phyloP scores from a whole-genome alignment of 2,797 vertebrate species.

The Dendrocincla tyrannina region DNA sequence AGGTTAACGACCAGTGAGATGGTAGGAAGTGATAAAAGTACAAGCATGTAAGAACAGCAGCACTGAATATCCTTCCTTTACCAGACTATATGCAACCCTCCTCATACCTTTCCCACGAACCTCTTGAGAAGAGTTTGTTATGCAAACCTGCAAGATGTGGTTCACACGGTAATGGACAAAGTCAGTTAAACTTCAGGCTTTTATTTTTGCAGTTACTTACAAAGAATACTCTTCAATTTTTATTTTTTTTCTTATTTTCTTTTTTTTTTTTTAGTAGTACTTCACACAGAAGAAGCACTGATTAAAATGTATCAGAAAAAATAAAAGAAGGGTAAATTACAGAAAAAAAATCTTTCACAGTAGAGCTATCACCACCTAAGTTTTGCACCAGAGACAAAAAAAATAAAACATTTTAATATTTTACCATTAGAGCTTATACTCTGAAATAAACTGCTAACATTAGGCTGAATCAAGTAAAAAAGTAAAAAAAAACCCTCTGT shows the following conservation, averaged over 20 bases:
- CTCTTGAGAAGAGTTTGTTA: slow-evolving; percentile 49
- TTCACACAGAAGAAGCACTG: background rate
- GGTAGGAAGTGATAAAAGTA: slow-evolving; percentile 74
- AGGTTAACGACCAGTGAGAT: slow-evolving; percentile 74
- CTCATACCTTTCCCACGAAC: slow-evolving; percentile 33
- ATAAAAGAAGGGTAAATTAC: background rate
- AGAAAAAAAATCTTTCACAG: background rate
- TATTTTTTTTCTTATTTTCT: too few relatives aligned
- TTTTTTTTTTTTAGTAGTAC: background rate
- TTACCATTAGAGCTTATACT: background rate
- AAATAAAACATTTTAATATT: background rate
- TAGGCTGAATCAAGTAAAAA: background rate
- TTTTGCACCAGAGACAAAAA: background rate
- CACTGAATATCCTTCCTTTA: slow-evolving; percentile 63
- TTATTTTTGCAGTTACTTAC: slow-evolving; percentile 34
- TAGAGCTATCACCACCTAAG: background rate
- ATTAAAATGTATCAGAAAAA: background rate
- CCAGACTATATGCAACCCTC: background rate
- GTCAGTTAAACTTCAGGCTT: slow-evolving; percentile 49
- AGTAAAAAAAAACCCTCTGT: too few relatives aligned
- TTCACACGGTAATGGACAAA: slow-evolving; percentile 68
- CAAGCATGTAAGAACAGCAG: slow-evolving; percentile 42
- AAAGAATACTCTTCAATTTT: background rate
- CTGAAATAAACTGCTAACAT: background rate
- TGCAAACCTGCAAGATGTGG: slow-evolving; percentile 51